A percentile compares a stretch with the other conserved stretches of the same genome.
Evolutionary conservation across 2,797 vertebrate genomes (phyloP).

Genomic region (Apodemus agrarius): DNA sequence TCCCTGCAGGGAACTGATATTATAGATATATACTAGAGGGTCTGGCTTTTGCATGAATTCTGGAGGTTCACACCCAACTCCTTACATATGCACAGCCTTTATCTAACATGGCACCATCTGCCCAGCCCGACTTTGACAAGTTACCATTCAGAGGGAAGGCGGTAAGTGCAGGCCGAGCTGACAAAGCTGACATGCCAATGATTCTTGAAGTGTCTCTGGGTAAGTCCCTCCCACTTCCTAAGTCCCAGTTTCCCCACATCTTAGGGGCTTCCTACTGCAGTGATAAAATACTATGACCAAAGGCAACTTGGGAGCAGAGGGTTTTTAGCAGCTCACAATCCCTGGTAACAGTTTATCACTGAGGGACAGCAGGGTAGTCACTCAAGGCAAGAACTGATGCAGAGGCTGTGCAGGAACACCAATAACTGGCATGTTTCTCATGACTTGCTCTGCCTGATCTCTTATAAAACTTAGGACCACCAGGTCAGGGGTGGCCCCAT

Average conservation of each 20-base stretch:
- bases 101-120: not conserved
- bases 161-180: not conserved
- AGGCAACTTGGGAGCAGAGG: not conserved
- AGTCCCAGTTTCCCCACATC: not conserved
- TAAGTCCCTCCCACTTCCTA: not conserved
- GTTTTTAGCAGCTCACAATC: not conserved
- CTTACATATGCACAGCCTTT: not conserved
- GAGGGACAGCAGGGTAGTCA: not conserved
- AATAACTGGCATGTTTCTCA: not conserved
- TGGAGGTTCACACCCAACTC: not conserved
- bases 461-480: not conserved
- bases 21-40: too few species aligned
- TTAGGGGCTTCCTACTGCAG: not conserved
- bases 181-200: not conserved
- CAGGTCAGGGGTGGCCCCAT: not conserved
- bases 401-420: not conserved
- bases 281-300: not conserved
- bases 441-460: not conserved
- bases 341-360: not conserved
- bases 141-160: not conserved
- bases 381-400: not conserved
- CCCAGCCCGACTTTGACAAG: not conserved
- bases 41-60: not conserved
- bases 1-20: not conserved
- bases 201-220: not conserved